Conservation (phyloP, 2,797 vertebrate species). For the Neosalanx taihuensis region DNA sequence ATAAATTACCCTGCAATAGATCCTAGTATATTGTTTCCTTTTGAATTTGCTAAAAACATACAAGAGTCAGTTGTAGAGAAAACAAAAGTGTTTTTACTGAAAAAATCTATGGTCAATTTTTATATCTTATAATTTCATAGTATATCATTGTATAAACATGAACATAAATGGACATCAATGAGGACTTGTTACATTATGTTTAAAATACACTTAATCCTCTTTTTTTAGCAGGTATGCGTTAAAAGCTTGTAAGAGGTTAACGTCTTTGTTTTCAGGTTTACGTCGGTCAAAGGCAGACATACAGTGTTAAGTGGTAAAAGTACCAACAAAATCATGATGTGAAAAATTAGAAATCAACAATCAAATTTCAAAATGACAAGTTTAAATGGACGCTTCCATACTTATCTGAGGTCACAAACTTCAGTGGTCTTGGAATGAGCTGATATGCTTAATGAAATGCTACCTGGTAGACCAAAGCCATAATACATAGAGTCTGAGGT, state of each 20-base stretch:
- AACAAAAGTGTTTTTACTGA: constrained; percentile 74
- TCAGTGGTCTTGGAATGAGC: constrained; percentile 73
- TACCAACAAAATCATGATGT: constrained; percentile 70
- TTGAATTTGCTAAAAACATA: constrained; percentile 32
- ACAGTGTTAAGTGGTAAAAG: constrained; percentile 77
- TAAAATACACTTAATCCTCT: constrained; percentile 75
- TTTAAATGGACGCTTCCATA: constrained; percentile 59
- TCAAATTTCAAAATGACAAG: constrained; percentile 72
- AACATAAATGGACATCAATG: constrained; percentile 80
- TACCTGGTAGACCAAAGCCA: constrained; percentile 57
- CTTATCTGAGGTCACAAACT: constrained; percentile 62
- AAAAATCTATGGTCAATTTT: constrained; percentile 76
- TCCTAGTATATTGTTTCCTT: constrained; percentile 8
- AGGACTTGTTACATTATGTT: constrained; percentile 75
- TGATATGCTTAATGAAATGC: constrained; percentile 53
- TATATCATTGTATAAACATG: constrained; percentile 82
- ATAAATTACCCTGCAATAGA: constrained; percentile 9
- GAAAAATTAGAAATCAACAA: constrained; percentile 70
- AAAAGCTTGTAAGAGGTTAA: constrained; percentile 78
- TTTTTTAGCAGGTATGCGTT: constrained; percentile 69
- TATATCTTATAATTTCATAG: constrained; percentile 81
- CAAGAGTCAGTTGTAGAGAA: constrained; percentile 36
- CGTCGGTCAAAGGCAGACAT: constrained; percentile 72
- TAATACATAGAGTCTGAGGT: constrained; percentile 56
- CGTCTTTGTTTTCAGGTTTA: constrained; percentile 68